Conservation (phyloP, 2,113 vertebrate genomes). For the Gadus chalcogrammus region DNA sequence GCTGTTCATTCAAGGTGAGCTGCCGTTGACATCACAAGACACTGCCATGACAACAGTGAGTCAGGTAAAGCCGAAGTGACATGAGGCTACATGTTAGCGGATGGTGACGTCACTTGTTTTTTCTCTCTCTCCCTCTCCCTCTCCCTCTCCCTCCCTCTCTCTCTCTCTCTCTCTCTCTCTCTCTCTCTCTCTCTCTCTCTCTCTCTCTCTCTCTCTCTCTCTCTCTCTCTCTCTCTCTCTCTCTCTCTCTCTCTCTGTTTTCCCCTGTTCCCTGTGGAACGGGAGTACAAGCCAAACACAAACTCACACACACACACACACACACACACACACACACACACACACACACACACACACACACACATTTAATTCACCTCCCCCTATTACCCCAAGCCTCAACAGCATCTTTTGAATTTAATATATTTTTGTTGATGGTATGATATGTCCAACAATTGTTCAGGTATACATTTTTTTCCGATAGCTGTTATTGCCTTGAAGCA, state of each 20-base stretch:
- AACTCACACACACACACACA: too few species aligned
- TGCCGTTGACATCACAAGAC: constrained; percentile 61
- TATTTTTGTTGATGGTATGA: too few species aligned
- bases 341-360: too few species aligned
- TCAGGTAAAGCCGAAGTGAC: constrained; percentile 46
- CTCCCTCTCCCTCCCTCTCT: constrained; percentile 39
- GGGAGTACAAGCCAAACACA: constrained; percentile 6
- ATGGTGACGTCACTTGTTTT: constrained; percentile 46
- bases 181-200: constrained; percentile 37
- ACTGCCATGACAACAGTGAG: constrained; percentile 72
- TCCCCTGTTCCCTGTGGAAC: constrained; percentile 25
- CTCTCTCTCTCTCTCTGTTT: constrained; percentile 30
- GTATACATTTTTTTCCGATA: too few species aligned
- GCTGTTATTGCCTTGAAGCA: too few species aligned
- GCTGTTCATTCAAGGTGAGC: constrained; percentile 71
- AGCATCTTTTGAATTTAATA: too few species aligned
- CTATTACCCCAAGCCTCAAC: too few species aligned
- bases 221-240: constrained; percentile 41
- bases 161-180: neutral
- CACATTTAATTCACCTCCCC: too few species aligned
- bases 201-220: constrained; percentile 24
- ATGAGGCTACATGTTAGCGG: constrained; percentile 53
- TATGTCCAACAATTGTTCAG: too few species aligned
- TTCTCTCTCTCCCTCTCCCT: constrained; percentile 5
- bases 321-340: too few species aligned